Evolutionary conservation across 1,140 invertebrate species (phyloP).

Genomic region (Drosophila rufa): DNA sequence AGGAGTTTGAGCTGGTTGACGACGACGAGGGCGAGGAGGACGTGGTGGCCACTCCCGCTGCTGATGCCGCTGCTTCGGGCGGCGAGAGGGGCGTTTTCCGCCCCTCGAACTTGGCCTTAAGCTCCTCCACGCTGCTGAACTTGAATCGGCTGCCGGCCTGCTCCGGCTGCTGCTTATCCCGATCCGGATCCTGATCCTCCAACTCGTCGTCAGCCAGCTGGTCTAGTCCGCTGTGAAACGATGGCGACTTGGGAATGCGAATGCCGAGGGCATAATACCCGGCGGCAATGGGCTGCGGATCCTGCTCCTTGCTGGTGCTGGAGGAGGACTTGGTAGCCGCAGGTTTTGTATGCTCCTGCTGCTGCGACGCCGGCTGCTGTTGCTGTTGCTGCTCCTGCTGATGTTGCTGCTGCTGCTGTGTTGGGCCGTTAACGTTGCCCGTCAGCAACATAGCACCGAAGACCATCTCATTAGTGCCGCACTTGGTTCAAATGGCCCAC

Average conservation of each 20-base stretch:
- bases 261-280: slow-evolving; percentile 81
- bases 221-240: slow-evolving; percentile 93
- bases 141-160: slow-evolving; percentile 60
- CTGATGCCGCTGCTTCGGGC: slow-evolving; percentile 50
- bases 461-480: slow-evolving; percentile 83
- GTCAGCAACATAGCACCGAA: slow-evolving; percentile 84
- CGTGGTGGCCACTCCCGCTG: slow-evolving; percentile 39
- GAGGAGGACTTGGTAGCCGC: slow-evolving; percentile 7
- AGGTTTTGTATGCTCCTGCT: slow-evolving; percentile 25
- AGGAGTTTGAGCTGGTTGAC: slow-evolving; percentile 75
- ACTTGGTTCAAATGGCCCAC: slow-evolving; percentile 59
- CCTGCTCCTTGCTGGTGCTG: slow-evolving; percentile 26
- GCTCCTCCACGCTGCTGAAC: slow-evolving; percentile 78
- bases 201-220: slow-evolving; percentile 88
- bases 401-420: slow-evolving; percentile 65
- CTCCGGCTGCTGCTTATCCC: slow-evolving; percentile 4
- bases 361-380: neutral
- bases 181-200: slow-evolving; percentile 12
- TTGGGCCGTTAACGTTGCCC: slow-evolving; percentile 71
- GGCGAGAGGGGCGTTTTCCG: slow-evolving; percentile 77
- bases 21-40: slow-evolving; percentile 77
- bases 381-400: slow-evolving; percentile 42
- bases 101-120: slow-evolving; percentile 78
- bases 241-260: slow-evolving; percentile 93
- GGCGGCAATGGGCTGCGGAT: slow-evolving; percentile 24